Evolutionary conservation across 2,113 vertebrate species (phyloP).

Genomic region (Chrysemys picta): DNA sequence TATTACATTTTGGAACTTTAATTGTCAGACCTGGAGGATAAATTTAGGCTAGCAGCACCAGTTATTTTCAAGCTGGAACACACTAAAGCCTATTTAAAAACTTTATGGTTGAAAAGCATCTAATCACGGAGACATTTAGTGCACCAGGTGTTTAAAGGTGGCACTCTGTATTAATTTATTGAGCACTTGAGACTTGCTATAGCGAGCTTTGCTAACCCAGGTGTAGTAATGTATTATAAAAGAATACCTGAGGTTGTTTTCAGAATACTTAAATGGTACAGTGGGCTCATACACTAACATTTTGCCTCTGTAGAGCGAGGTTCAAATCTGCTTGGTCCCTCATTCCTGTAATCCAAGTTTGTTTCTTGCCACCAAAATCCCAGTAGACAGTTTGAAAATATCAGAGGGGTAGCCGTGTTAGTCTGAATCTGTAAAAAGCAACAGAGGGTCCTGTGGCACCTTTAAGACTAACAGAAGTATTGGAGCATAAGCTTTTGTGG

Average conservation of each 20-base stretch:
- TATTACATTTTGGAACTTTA: neutral
- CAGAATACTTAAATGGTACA: neutral
- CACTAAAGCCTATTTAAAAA: neutral
- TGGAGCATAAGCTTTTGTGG: no score
- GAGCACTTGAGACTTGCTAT: neutral
- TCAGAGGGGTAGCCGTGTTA: no score
- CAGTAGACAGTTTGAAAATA: neutral
- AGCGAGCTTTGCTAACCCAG: neutral
- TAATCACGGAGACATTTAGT: neutral
- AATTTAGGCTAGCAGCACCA: neutral
- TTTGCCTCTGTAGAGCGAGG: neutral
- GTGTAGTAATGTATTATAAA: neutral
- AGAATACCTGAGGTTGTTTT: neutral
- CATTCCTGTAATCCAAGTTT: neutral
- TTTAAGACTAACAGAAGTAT: no score
- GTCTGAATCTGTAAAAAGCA: no score
- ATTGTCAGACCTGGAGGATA: neutral
- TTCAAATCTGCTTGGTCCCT: neutral
- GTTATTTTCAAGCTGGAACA: neutral
- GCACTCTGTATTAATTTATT: neutral
- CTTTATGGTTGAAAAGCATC: neutral
- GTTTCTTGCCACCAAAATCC: neutral
- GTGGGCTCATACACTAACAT: neutral
- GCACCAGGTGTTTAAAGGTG: neutral
- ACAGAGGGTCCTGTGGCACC: no score